phyloP scores from a whole-genome alignment of 2,113 vertebrate genomes.

The Excalfactoria chinensis region DNA sequence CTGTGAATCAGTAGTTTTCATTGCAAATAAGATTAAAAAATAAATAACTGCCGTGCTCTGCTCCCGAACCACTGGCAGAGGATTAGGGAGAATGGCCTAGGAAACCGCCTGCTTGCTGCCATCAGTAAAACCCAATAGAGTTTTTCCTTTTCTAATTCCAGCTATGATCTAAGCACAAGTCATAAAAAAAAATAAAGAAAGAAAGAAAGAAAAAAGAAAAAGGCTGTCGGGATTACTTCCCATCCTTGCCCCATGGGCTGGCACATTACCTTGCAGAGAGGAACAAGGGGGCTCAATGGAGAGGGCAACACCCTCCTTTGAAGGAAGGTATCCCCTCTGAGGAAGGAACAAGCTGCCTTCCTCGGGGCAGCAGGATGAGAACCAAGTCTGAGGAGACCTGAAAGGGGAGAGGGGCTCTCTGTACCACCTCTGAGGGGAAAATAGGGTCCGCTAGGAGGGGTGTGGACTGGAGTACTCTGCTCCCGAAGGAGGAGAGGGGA shows the following conservation, averaged over 20 bases:
- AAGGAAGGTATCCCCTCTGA: background rate
- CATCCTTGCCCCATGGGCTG: background rate
- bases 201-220: no score
- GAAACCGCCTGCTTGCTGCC: conserved; percentile 23
- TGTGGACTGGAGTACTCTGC: background rate
- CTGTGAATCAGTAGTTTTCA: conserved; percentile 31
- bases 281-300: background rate
- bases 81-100: background rate
- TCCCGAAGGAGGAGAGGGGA: background rate
- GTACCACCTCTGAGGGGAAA: background rate
- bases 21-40: conserved; percentile 32
- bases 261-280: background rate
- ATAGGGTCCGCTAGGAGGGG: background rate
- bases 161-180: conserved; percentile 60
- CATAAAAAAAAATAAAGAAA: background rate
- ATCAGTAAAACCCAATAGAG: background rate
- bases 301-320: no score
- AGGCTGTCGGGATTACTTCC: background rate
- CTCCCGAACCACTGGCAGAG: conserved; percentile 40
- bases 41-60: conserved; percentile 23
- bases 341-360: background rate
- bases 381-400: background rate
- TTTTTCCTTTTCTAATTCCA: conserved; percentile 60
- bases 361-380: background rate
- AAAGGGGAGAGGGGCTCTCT: background rate